phyloP scores from a whole-genome alignment of 2,888 invertebrate species.

The Lymantria monacha region DNA sequence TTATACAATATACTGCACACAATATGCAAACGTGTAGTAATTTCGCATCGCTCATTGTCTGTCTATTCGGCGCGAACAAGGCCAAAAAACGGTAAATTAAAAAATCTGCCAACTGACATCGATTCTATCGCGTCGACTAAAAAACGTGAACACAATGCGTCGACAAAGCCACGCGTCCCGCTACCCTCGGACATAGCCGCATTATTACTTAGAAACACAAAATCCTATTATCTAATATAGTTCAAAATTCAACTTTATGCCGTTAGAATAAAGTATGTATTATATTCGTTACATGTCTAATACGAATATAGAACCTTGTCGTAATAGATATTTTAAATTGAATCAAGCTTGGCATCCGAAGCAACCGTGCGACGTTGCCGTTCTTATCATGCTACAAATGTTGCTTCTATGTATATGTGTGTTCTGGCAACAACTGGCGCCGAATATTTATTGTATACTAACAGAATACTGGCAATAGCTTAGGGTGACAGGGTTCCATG shows the following conservation, averaged over 20 bases:
- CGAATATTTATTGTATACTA: constrained; percentile 83
- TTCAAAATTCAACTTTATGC: constrained; percentile 32
- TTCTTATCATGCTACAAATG: constrained; percentile 65
- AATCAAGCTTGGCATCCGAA: constrained; percentile 73
- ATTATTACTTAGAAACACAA: constrained; percentile 40
- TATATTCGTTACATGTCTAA: constrained; percentile 1
- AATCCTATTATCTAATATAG: constrained; percentile 28
- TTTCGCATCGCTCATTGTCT: constrained; percentile 25
- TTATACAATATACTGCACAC: constrained; percentile 13
- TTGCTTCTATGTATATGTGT: constrained; percentile 78
- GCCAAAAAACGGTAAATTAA: constrained; percentile 80
- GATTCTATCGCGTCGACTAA: constrained; percentile 72
- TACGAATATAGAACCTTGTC: constrained; percentile 51
- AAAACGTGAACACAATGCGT: constrained; percentile 77
- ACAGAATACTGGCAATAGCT: constrained; percentile 74
- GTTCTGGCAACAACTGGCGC: constrained; percentile 79
- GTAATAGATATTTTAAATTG: constrained; percentile 43
- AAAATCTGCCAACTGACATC: constrained; percentile 82
- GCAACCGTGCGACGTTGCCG: constrained; percentile 74
- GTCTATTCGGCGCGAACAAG: constrained; percentile 54
- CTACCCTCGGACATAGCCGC: constrained; percentile 63
- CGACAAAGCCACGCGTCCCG: constrained; percentile 69
- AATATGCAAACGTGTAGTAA: constrained; percentile 15
- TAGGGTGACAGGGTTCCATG: constrained; percentile 72
- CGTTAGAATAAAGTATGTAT: constrained; percentile 16